Base-by-base conservation (phyloP, 2,797 vertebrate genomes). In the Hyperoplus immaculatus region DNA sequence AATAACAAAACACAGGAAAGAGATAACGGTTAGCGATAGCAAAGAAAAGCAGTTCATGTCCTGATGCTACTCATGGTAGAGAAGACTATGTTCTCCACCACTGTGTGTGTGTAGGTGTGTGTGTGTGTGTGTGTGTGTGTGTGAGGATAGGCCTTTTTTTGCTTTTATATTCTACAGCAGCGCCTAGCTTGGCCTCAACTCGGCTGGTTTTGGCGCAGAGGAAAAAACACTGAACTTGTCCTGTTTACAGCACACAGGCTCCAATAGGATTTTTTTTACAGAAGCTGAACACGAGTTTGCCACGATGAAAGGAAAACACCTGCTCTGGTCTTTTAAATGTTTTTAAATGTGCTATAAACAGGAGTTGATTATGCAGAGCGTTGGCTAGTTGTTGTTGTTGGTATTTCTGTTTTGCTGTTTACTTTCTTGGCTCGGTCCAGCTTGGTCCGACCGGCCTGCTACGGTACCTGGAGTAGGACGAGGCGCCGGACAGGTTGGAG, bases 391-490 rank as follows among this genome's bases (percentile, higher is more conserved):
- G 68, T 67, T n/a, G 5, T 62, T 21, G 50, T 11, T 46, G 10
- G 53, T 16, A 38, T n/a, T 15, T 16, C 45, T 7, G 56, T 42
- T n/a, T 60, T 58, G 39, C 9, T 69, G 47, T 3, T 4, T 53
- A 45, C 46, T 57, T 53, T 72, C 58, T 68, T 3, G 55, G 60
- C 61, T 56, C 14, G 21, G 69, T 18, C 63, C 13, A 72, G 78
- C 62, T 65, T 15, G 64, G 69, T 70, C 94, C 92, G 89, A 78
- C 86, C 54, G 4, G 76, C 90, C 83, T 86, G 90, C 90, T 96
- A 97, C 96, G 73, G 95, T 97, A 99, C 98, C 98, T 98, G 96
- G 97, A 95, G 94, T 98, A 98, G 92, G 98, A 96, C 86, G 98
- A 94, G 95, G 97, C 96, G 95, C 96, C 91, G 93, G 97, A 91